phyloP scores from a whole-genome alignment of 1,140 invertebrate species.

The Chelonus insularis region DNA sequence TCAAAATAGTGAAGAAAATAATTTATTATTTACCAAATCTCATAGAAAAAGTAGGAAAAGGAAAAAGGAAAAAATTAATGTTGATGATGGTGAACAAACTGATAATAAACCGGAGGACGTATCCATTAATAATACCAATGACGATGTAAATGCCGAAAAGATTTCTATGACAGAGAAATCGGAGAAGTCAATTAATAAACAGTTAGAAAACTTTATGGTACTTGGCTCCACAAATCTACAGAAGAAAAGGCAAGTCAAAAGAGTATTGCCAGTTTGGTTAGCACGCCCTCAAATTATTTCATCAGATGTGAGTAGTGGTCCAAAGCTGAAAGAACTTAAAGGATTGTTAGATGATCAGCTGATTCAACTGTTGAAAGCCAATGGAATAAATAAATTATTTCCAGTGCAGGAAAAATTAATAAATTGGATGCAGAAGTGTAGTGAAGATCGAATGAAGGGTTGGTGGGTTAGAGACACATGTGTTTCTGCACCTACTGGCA shows the following conservation, averaged over 20 bases:
- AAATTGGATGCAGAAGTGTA: slow-evolving; percentile 74
- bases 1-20: slow-evolving; percentile 25
- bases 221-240: slow-evolving; percentile 43
- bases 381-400: slow-evolving; percentile 82
- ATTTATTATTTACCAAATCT: too few species aligned
- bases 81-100: too few species aligned
- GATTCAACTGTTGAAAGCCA: slow-evolving; percentile 67
- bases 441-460: slow-evolving; percentile 60
- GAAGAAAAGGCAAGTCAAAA: slow-evolving; percentile 59
- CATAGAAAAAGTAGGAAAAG: slow-evolving; percentile 26
- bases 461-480: slow-evolving; percentile 87
- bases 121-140: neutral
- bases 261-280: slow-evolving; percentile 85
- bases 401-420: slow-evolving; percentile 85
- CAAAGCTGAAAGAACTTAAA: slow-evolving; percentile 64
- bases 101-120: slow-evolving; percentile 26
- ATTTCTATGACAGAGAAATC: neutral
- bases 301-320: slow-evolving; percentile 68
- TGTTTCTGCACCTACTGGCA: slow-evolving; percentile 95
- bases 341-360: slow-evolving; percentile 66
- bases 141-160: neutral
- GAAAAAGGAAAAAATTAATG: slow-evolving; percentile 21
- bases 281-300: slow-evolving; percentile 77
- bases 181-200: neutral
- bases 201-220: slow-evolving; percentile 41